These are phyloP conservation scores for Myoxocephalus aenaeus DNA, from an alignment of 2,797 vertebrate species.

Conservation along the genomic window DNA sequence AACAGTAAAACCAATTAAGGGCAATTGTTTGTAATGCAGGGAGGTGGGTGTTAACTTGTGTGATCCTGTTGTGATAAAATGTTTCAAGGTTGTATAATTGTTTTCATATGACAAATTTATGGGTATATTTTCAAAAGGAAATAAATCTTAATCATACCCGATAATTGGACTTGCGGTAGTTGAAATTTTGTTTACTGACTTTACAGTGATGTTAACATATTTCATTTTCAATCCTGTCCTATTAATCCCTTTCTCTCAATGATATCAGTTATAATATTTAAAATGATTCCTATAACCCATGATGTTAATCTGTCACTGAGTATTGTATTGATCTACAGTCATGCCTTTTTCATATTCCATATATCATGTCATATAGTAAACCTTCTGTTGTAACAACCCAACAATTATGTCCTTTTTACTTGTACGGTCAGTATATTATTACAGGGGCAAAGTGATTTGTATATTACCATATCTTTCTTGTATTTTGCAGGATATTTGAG, in stretches of 20 bases:
- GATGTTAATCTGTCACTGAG: slow-evolving; percentile 9
- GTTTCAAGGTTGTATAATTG: slow-evolving; percentile 86
- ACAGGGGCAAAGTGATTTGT: background rate
- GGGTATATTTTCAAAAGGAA: slow-evolving; percentile 89
- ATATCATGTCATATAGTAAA: slow-evolving; percentile 32
- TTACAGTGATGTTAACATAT: background rate
- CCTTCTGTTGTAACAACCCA: slow-evolving; percentile 20
- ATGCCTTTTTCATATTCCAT: slow-evolving; percentile 8
- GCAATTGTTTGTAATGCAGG: slow-evolving; percentile 84
- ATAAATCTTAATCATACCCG: slow-evolving; percentile 86
- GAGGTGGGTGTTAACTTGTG: slow-evolving; percentile 80
- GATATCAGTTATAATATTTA: background rate
- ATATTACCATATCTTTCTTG: background rate
- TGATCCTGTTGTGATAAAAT: slow-evolving; percentile 86
- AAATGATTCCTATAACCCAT: background rate
- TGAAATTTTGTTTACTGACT: slow-evolving; percentile 31
- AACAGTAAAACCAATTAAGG: slow-evolving; percentile 68
- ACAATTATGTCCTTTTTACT: slow-evolving; percentile 17
- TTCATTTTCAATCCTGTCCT: background rate
- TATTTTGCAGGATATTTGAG: background rate
- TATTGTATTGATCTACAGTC: slow-evolving; percentile 25
- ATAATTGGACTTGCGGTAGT: slow-evolving; percentile 33
- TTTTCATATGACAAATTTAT: slow-evolving; percentile 89
- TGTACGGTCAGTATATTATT: background rate
- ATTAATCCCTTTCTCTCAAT: background rate